These are phyloP conservation scores for Patiria miniata DNA, from an alignment of 35 echinoderm and acorn worm genomes.

Conservation along the genomic window DNA sequence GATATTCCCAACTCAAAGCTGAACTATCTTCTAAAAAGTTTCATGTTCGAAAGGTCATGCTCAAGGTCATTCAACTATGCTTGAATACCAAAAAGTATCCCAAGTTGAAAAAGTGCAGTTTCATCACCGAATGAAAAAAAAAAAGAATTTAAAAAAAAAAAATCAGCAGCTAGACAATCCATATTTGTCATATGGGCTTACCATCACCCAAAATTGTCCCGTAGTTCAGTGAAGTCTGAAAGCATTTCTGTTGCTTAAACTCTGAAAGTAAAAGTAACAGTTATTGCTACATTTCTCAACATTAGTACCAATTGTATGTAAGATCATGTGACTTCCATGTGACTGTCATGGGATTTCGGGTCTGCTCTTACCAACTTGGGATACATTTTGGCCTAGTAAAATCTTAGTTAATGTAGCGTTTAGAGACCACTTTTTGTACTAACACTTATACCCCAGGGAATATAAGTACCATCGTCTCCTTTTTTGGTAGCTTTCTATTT, in stretches of 20 bases:
- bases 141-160: too few species aligned
- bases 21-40: background rate
- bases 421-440: background rate
- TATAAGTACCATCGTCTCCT: background rate
- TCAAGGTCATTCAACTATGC: background rate
- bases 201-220: too few species aligned
- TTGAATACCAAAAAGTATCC: too few species aligned
- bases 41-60: background rate
- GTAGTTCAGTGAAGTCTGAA: too few species aligned
- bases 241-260: too few species aligned
- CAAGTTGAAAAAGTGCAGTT: too few species aligned
- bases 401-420: constrained; percentile 20
- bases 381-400: background rate
- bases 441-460: background rate
- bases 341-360: background rate
- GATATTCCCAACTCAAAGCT: background rate
- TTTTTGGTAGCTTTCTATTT: background rate
- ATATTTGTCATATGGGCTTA: too few species aligned
- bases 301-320: background rate
- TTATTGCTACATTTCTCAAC: too few species aligned
- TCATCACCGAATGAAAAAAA: too few species aligned
- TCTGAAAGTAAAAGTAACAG: too few species aligned
- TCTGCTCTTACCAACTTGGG: background rate
- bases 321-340: background rate
- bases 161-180: too few species aligned